These are phyloP conservation scores for Drosophila emarginata DNA, from an alignment of 2,888 invertebrate genomes.

Conservation along the genomic window DNA sequence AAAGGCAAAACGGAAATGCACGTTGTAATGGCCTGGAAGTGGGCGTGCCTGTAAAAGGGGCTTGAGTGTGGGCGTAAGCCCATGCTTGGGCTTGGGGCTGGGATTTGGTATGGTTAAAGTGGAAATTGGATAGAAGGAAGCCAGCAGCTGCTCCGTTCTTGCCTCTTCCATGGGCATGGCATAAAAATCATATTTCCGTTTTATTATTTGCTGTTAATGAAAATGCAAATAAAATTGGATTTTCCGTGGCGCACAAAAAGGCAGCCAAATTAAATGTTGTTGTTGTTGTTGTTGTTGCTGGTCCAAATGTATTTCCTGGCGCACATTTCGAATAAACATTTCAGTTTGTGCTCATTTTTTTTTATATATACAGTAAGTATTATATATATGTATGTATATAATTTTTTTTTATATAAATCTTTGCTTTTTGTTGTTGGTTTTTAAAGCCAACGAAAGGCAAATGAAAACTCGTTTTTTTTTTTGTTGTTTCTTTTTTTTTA, in stretches of 20 bases:
- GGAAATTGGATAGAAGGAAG: neutral
- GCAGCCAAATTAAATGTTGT: conserved; percentile 61
- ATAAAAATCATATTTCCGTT: conserved; percentile 75
- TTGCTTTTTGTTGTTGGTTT: conserved; percentile 4
- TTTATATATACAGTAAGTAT: neutral
- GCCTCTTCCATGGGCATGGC: conserved; percentile 57
- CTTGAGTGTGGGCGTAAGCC: neutral
- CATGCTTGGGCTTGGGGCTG: neutral
- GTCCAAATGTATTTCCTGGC: conserved; percentile 67
- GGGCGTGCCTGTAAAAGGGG: conserved; percentile 33
- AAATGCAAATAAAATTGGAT: conserved; percentile 75
- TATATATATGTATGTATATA: neutral
- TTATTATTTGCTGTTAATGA: conserved; percentile 74
- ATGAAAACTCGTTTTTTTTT: conserved; percentile 16
- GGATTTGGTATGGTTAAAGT: neutral
- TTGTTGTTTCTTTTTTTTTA: conserved; percentile 36
- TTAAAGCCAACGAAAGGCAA: conserved; percentile 51
- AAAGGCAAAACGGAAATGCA: conserved; percentile 66
- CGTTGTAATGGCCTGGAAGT: conserved; percentile 68
- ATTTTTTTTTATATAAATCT: conserved; percentile 8
- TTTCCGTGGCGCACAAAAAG: conserved; percentile 67
- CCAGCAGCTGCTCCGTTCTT: conserved; percentile 38
- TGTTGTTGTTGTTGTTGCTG: conserved; percentile 18
- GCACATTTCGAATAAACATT: conserved; percentile 70
- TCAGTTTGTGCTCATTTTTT: conserved; percentile 49